Base-by-base conservation (phyloP, 2,113 vertebrate genomes). In the Chaenocephalus aceratus region DNA sequence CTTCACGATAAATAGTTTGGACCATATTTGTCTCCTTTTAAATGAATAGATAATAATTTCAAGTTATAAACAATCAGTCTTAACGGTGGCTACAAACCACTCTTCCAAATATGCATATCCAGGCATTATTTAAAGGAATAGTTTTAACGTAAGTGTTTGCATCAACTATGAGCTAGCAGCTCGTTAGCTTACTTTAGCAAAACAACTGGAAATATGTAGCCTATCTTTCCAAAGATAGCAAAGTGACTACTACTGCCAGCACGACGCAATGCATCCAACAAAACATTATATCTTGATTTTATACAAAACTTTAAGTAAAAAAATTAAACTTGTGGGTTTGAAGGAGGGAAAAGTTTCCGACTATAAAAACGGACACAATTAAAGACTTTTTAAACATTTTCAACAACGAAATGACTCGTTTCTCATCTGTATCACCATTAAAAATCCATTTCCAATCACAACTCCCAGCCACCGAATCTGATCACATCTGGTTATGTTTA, bases 401-500 rank as follows among this genome's bases (percentile, higher is more conserved):
- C 36, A 41, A 7, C 36, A 41, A 41, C 7, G 5, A 41, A 41
- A 41, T 41, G 7, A 30, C 30, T 4, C 3, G 30, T 30, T 30
- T 30, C 30, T 30, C 30, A 30, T 30, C 30, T 30, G 7, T 16
- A 48, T 30, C 30, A 13, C 23, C 23, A 23, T 45, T 53, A 53
- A 44, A 53, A 74, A 58, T 44, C 26, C 46, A 10, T 18, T 10
- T 6, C 36, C 48, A 26, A 53, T 66, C 21, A 30, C 9, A 51
- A 72, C 71, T 26, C 54, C 11, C 12, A 2, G 30, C 34, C 41
- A 48, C 16, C 5, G 16, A 61, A 51, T 34, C 26, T 67, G 26
- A 74, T 73, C 34, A 61, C 30, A 69, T 51, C 26, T 54, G 34
- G 72, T 75, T 30, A 63, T 21, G 15, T n/a, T 57, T n/a, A 0